Evolutionary conservation across 2,113 vertebrate genomes (phyloP).

Genomic region (Heterotilapia buettikoferi): DNA sequence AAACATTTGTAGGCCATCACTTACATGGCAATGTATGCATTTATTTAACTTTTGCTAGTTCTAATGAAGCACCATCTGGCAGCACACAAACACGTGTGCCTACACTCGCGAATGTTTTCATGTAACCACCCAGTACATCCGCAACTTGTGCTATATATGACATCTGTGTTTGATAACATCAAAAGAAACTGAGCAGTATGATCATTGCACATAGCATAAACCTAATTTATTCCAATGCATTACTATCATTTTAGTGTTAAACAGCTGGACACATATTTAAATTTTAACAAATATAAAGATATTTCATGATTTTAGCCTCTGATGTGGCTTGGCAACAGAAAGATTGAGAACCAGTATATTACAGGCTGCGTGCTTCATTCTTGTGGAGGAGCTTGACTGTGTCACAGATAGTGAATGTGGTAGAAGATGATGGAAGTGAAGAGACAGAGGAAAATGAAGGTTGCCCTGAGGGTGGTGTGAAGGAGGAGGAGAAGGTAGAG

Average conservation of each 20-base stretch:
- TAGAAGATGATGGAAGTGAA: background rate
- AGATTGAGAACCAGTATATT: background rate
- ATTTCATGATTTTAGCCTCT: background rate
- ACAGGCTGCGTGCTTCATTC: background rate
- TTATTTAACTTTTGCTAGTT: background rate
- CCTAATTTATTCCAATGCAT: background rate
- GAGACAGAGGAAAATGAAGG: background rate
- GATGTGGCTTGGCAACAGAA: background rate
- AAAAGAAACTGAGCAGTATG: background rate
- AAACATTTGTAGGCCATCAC: background rate
- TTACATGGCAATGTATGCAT: background rate
- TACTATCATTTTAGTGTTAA: background rate
- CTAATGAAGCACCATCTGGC: background rate
- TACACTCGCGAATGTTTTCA: background rate
- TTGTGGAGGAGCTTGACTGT: background rate
- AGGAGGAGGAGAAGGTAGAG: background rate
- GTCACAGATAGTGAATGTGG: background rate
- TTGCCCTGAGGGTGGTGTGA: background rate
- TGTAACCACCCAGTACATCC: background rate
- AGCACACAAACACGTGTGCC: background rate
- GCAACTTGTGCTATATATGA: background rate
- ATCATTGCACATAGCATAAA: background rate
- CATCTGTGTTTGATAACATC: background rate
- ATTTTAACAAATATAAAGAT: background rate
- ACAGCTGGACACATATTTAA: background rate